Base-by-base conservation (phyloP, 2,113 vertebrate species). In the Sarotherodon lohbergeri region DNA sequence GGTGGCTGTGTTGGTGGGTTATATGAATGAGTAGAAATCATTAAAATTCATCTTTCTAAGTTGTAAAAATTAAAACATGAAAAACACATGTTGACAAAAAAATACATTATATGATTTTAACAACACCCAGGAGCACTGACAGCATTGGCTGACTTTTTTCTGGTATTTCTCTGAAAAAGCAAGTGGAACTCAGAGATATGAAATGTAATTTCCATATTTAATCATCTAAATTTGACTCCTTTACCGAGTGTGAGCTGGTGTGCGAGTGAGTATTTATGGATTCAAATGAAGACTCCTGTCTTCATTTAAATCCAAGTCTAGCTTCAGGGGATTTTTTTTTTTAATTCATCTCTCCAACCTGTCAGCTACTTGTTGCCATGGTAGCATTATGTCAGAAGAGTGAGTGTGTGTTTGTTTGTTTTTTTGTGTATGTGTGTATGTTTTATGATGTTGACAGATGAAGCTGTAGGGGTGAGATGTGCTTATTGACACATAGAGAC, bases 331-430 rank as follows among this genome's bases (percentile, higher is more conserved):
- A 24, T 88, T 57, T 78, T 61, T 55, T 48, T 73, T 80, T 63
- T 63, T 7, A 7, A 82, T 83, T 59, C 22, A 16, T 71, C 57
- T 82, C 66, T 82, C 24, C 66, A 84, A 88, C 82, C 86, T 90
- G 89, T 85, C 82, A 84, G 86, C 90, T 87, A 88, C 91, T 91
- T 91, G 91, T 93, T 94, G 84, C 88, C 89, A 94, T 93, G 90
- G 89, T 12, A 91, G 84, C 93, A 1, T 81, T 82, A 83, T 88
- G 86, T 90, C 66, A 90, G 86, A 80, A n/a, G 32, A 56, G 27
- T 71, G 19, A 13, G 22, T 71, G 16, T 57, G 29, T 24, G 27
- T 84, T 3, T 84, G 63, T 55, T n/a, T 56, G 50, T 39, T 55
- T 63, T n/a, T 82, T 29, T 82, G 17, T 52, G 24, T 34, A 57